Percentiles rank a stretch among this genome's conserved stretches.
Conservation (phyloP, 2,113 vertebrate genomes). For the Phodopus roborovskii region DNA sequence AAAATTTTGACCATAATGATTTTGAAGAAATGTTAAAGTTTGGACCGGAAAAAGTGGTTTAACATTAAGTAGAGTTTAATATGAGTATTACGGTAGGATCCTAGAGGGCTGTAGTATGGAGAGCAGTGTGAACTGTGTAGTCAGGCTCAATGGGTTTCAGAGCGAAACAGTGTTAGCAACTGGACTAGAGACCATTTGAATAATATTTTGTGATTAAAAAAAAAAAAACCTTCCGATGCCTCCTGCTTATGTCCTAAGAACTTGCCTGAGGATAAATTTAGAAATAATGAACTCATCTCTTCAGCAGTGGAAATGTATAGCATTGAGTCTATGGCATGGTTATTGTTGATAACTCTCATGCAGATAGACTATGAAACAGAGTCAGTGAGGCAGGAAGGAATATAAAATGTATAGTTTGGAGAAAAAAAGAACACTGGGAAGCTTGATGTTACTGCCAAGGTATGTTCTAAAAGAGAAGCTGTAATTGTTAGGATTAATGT, state of each 20-base stretch:
- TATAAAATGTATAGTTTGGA: neutral
- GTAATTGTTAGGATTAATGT: neutral
- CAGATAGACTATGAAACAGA: neutral
- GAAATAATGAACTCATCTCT: neutral
- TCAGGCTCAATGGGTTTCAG: no score
- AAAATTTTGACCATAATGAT: neutral
- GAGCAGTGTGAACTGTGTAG: no score
- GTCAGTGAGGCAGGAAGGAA: neutral
- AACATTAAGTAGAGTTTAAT: neutral
- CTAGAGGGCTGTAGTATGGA: neutral
- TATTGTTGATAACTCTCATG: neutral
- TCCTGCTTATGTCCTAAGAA: neutral
- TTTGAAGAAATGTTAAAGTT: neutral
- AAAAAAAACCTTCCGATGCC: neutral
- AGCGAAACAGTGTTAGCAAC: no score
- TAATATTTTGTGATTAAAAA: neutral
- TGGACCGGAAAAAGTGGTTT: neutral
- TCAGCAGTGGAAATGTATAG: neutral
- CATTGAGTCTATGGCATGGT: neutral
- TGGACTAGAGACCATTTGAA: neutral
- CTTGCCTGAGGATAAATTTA: neutral
- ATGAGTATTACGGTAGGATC: neutral
- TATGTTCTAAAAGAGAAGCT: neutral
- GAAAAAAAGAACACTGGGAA: neutral
- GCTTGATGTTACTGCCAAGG: neutral